These are phyloP conservation scores for Fukomys damarensis DNA, from an alignment of 2,113 vertebrate genomes.

Conservation along the genomic window DNA sequence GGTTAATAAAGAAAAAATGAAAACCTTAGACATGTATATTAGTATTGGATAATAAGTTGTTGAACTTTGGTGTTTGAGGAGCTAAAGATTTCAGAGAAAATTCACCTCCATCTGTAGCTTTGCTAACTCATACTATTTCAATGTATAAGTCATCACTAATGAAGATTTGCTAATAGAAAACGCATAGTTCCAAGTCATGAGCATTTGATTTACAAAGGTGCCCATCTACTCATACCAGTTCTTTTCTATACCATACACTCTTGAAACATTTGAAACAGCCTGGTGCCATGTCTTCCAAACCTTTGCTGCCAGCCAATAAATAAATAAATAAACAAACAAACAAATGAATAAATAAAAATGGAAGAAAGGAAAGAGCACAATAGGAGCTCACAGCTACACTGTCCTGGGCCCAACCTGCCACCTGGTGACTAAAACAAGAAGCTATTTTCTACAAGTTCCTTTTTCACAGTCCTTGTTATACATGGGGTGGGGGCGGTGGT, in stretches of 20 bases:
- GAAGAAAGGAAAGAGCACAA: neutral
- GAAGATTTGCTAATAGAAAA: neutral
- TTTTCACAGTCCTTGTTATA: neutral
- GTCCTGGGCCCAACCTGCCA: neutral
- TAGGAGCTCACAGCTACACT: neutral
- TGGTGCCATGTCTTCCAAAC: neutral
- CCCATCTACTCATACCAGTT: no score
- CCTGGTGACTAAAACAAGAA: neutral
- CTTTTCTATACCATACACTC: neutral
- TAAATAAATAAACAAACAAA: neutral
- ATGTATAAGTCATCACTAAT: neutral
- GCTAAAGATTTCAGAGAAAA: neutral
- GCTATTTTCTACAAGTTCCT: neutral
- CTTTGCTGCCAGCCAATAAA: neutral
- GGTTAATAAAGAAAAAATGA: neutral
- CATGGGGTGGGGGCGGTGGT: neutral
- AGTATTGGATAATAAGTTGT: neutral
- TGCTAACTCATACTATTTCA: neutral
- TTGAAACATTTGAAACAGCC: neutral
- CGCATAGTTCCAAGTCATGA: neutral
- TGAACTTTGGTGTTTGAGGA: neutral
- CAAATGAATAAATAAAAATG: neutral
- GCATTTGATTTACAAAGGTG: neutral
- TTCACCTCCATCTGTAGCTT: neutral
- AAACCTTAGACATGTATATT: neutral